These are phyloP conservation scores for Lycaon pictus DNA, from an alignment of 2,113 vertebrate genomes.

Conservation along the genomic window DNA sequence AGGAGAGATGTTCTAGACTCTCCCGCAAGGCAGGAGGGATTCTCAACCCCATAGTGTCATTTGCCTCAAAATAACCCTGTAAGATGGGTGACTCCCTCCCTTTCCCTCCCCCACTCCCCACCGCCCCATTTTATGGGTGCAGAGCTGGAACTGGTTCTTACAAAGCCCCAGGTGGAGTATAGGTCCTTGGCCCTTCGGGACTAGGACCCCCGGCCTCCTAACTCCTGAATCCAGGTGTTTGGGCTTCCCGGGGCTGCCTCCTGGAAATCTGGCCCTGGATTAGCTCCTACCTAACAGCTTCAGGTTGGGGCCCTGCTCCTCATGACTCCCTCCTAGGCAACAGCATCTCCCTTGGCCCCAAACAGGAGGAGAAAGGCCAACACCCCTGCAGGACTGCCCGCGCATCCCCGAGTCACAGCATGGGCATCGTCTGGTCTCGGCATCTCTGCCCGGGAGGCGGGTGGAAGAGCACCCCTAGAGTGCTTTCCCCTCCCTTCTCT, in stretches of 20 bases:
- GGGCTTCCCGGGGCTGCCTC: not conserved
- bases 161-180: not conserved
- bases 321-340: constrained; percentile 49
- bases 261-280: constrained; percentile 73
- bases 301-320: constrained; percentile 42
- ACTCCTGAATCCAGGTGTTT: not conserved
- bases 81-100: not conserved
- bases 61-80: not conserved
- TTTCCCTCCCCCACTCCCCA: not conserved
- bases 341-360: constrained; percentile 18
- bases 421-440: not conserved
- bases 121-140: not conserved
- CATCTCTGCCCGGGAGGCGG: not conserved
- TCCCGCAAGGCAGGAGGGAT: not conserved
- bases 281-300: constrained; percentile 67
- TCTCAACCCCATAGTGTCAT: not conserved
- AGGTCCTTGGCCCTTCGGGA: not conserved
- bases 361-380: constrained; percentile 52
- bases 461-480: not conserved
- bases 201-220: not conserved
- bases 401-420: not conserved
- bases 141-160: not conserved
- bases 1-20: not conserved
- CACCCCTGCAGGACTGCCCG: not conserved
- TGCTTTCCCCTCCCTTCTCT: not conserved